Percentiles rank a stretch among this genome's conserved stretches.
Conservation (phyloP, 2,888 invertebrate species). For the Volucella zonaria region DNA sequence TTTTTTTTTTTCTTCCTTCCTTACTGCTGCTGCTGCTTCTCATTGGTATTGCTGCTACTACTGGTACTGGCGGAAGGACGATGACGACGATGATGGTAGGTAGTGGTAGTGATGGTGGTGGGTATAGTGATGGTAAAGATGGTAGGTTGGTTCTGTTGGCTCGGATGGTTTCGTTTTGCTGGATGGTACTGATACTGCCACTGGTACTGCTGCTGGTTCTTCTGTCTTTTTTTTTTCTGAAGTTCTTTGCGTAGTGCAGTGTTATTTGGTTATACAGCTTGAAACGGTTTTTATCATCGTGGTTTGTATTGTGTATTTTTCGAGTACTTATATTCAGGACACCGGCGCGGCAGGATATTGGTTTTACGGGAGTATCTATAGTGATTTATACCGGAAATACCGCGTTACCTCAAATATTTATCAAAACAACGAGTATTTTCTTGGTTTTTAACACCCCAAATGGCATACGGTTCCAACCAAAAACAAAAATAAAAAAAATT, state of each 20-base stretch:
- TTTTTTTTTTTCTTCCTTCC: not conserved
- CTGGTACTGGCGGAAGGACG: constrained; percentile 32
- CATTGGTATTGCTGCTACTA: constrained; percentile 7
- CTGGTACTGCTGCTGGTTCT: constrained; percentile 48
- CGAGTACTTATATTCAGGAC: too few species aligned
- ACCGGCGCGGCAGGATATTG: not conserved
- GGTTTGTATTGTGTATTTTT: constrained; percentile 17
- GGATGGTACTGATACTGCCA: constrained; percentile 56
- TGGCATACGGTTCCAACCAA: constrained; percentile 13
- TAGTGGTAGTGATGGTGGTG: too few species aligned
- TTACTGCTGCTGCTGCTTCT: constrained; percentile 39
- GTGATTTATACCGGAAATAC: constrained; percentile 38
- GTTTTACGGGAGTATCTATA: constrained; percentile 29
- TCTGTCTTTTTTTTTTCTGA: constrained; percentile 34
- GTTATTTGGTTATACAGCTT: constrained; percentile 66
- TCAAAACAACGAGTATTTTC: constrained; percentile 1
- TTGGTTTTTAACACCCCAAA: not conserved
- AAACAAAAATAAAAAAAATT: constrained; percentile 17
- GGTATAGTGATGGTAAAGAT: constrained; percentile 42
- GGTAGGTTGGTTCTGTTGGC: constrained; percentile 37
- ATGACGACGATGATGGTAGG: constrained; percentile 10
- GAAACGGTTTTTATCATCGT: constrained; percentile 33
- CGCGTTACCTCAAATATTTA: constrained; percentile 39
- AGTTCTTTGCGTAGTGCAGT: constrained; percentile 72
- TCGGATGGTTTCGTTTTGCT: constrained; percentile 22